phyloP scores from a whole-genome alignment of 1,140 invertebrate genomes.

The Dreissena polymorpha region DNA sequence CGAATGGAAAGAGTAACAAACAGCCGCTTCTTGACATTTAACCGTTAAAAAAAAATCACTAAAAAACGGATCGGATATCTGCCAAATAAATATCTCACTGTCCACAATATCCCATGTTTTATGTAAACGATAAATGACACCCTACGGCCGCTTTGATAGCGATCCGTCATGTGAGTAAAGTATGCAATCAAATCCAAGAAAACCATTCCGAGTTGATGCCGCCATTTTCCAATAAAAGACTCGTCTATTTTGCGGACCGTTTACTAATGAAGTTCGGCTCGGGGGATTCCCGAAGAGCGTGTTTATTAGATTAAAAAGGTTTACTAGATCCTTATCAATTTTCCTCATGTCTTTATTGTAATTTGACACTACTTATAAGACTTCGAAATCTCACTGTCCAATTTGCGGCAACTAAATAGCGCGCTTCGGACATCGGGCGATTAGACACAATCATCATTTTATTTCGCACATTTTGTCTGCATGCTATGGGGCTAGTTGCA shows the following conservation, averaged over 20 bases:
- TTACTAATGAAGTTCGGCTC: constrained; percentile 43
- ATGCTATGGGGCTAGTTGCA: no score
- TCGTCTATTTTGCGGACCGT: background rate
- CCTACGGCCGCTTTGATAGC: constrained; percentile 33
- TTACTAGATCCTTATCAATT: constrained; percentile 54
- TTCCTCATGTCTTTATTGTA: constrained; percentile 50
- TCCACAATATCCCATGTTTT: background rate
- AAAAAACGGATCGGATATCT: background rate
- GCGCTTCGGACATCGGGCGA: no score
- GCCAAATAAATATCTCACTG: background rate
- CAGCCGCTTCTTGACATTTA: no score
- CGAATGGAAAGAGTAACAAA: no score
- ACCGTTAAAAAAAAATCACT: no score
- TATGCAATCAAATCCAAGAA: constrained; percentile 34
- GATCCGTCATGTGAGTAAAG: background rate
- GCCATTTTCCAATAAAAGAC: constrained; percentile 6
- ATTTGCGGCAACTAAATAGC: background rate
- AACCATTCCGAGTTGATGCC: background rate
- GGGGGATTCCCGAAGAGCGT: constrained; percentile 40
- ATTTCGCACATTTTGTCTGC: no score
- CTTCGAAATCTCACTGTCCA: constrained; percentile 33
- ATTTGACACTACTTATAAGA: constrained; percentile 46
- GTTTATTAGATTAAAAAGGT: constrained; percentile 55
- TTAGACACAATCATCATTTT: no score
- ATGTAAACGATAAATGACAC: constrained; percentile 3